Conservation (phyloP, 2,113 vertebrate species). For the Gnathonemus longibarbis region DNA sequence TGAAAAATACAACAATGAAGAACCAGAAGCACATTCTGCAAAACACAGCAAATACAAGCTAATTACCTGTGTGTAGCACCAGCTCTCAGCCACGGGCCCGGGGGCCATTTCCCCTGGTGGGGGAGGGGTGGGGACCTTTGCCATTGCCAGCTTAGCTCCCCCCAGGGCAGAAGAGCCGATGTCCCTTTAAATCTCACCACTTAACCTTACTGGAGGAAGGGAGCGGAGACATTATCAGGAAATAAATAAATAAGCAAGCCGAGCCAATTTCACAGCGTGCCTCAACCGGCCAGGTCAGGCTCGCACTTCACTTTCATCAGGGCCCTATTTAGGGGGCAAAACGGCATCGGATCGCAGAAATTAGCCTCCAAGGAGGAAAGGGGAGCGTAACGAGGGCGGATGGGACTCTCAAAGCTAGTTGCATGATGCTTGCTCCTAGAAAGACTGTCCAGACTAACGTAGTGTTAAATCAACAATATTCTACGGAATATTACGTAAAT, state of each 20-base stretch:
- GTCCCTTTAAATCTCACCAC: constrained; percentile 46
- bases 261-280: constrained; percentile 12
- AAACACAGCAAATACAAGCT: not conserved
- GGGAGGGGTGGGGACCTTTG: constrained; percentile 97
- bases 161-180: constrained; percentile 40
- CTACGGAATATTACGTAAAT: not conserved
- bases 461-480: not conserved
- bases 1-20: not conserved
- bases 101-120: constrained; percentile 98
- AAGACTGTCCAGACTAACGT: not conserved
- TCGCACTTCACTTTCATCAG: constrained; percentile 22
- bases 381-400: not conserved
- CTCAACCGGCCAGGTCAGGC: constrained; percentile 8
- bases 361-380: not conserved
- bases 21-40: not conserved
- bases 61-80: constrained; percentile 94
- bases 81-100: constrained; percentile 96
- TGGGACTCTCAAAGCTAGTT: not conserved
- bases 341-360: not conserved
- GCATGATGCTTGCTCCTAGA: not conserved
- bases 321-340: constrained; percentile 13
- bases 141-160: constrained; percentile 80
- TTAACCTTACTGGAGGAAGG: constrained; percentile 31
- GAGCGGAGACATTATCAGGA: not conserved
- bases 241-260: constrained; percentile 15